Evolutionary conservation across 2,888 invertebrate genomes (phyloP), one percentile per base, ranked within the genome.

Genomic region (Autographa pulchrina): DNA sequence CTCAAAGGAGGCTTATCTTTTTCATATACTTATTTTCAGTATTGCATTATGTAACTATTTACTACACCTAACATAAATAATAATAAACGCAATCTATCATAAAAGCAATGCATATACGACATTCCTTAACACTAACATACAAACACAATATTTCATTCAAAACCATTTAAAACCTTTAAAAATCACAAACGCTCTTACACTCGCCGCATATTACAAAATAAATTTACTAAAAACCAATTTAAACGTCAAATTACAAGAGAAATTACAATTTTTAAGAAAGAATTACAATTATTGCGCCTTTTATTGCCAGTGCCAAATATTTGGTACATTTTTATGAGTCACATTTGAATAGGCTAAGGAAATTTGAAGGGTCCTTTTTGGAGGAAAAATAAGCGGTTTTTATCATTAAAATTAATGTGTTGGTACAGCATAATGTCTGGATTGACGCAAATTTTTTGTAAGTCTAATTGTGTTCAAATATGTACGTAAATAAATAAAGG

Each of bases 351-450:
- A 89, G 90, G 89, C 87, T 84, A 90, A 88, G 90, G 89, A 86
- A 82, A 87, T 84, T 82, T 81, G 89, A 85, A 85, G 84, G 83
- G 82, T 82, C 88, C 89, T 85, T 85, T 84, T 83, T 85, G 85
- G 89, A 89, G 92, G 78, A 88, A 88, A 86, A 89, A 90, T 89
- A 88, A 84, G 80, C 75, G 88, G 91, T 59, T 89, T 91, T 92
- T 90, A 89, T 91, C 94, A 92, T 95, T 93, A 93, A 93, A 94
- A 94, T 93, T 94, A 94, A 94, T 94, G 94, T 91, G 82, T 92
- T 88, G 90, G 86, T 91, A 88, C 86, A 81, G 85, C 82, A 82
- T 82, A 82, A 86, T 82, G 82, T 88, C 52, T 43, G 61, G 68
- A 71, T 71, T 68, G 56, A 70, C 32, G 61, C 35, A 32, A 54